Base-by-base conservation (phyloP, 2,888 invertebrate species). In the Pseudococcus viburni region DNA sequence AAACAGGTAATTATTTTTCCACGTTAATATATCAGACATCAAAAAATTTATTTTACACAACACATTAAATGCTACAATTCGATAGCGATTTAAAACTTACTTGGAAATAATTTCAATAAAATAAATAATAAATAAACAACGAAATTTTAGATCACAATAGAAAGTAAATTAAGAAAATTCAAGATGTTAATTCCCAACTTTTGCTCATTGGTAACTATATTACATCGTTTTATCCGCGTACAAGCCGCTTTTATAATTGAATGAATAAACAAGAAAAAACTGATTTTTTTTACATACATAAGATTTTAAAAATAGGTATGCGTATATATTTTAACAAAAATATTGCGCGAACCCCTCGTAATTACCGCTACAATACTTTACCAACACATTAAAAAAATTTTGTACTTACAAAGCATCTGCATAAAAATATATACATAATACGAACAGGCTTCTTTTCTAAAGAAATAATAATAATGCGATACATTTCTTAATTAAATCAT, bases 11-110 rank as follows among this genome's bases (percentile, higher is more conserved):
- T 26, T 26, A 68, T 26, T 68, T 26, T 11, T 12, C 11, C 26
- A 12, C 26, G 19, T 84, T 22, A 26, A 84, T 5, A 33, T 2
- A 17, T 15, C 19, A 55, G 55, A 84, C 22, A 19, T 83, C 80
- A 84, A 84, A 84, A 84, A 55, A 84, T 84, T 84, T 84, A 84
- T n/a, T 84, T 22, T 33, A 84, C 80, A 83, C 84, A 55, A 84
- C 84, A 55, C 22, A 42, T 84, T 26, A 51, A 84, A 84, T 12
- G 84, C 26, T 55, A 33, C 15, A 84, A 26, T 33, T 84, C 55
- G 11, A 55, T 22, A 84, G 39, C 51, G 33, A 33, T 84, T 84
- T 48, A 59, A 48, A 84, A 84, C 26, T 59, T 84, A 55, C 26
- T 55, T 26, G 22, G 15, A 55, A 84, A 84, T 39, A 84, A 51